These are phyloP conservation scores for Lates japonicus DNA, from an alignment of 2,797 vertebrate species.

Conservation along the genomic window DNA sequence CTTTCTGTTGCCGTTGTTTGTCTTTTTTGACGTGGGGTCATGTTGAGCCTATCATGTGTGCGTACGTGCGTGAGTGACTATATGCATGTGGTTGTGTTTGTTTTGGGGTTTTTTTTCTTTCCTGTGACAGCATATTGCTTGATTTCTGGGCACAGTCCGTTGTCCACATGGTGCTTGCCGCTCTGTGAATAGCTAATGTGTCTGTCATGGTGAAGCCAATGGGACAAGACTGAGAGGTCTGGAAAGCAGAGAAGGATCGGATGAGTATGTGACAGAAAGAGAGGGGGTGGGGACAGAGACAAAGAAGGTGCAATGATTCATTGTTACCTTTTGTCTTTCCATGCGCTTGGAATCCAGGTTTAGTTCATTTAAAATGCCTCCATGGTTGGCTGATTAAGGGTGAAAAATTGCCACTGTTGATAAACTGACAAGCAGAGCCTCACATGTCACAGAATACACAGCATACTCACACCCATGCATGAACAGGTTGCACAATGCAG, in stretches of 20 bases:
- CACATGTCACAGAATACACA: conserved; percentile 27
- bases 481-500: conserved; percentile 52
- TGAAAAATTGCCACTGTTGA: conserved; percentile 75
- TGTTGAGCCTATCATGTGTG: conserved; percentile 55
- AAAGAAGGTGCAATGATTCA: conserved; percentile 55
- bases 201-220: conserved; percentile 72
- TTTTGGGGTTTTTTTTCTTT: conserved; percentile 50
- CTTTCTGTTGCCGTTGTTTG: conserved; percentile 74
- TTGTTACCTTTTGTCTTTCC: conserved; percentile 67
- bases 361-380: conserved; percentile 67
- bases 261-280: conserved; percentile 53
- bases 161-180: conserved; percentile 76
- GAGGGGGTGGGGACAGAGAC: conserved; percentile 45
- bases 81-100: conserved; percentile 55
- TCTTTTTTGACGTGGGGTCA: conserved; percentile 82
- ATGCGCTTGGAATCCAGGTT: conserved; percentile 62
- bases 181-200: conserved; percentile 77
- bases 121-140: conserved; percentile 78
- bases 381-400: conserved; percentile 71
- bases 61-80: conserved; percentile 45
- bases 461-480: conserved; percentile 44
- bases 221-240: conserved; percentile 68
- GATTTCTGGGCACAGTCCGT: conserved; percentile 77
- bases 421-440: conserved; percentile 71
- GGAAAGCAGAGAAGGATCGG: conserved; percentile 42